phyloP scores from a whole-genome alignment of 2,113 vertebrate species.

The Otus sunia region DNA sequence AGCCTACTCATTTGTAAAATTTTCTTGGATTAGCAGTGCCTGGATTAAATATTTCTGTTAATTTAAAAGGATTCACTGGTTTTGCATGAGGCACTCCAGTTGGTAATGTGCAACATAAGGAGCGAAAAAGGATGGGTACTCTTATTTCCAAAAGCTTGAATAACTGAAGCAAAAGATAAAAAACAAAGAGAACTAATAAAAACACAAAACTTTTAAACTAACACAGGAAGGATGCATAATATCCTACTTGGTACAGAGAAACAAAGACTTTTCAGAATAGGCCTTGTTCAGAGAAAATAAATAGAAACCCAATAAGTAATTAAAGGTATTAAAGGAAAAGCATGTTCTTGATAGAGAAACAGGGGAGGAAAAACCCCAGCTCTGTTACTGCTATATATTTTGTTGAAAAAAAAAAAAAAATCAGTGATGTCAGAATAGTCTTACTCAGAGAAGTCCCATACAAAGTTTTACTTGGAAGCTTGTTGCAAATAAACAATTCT shows the following conservation, averaged over 20 bases:
- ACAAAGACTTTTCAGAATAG: not conserved
- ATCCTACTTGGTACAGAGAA: not conserved
- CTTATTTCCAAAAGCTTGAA: not conserved
- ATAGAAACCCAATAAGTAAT: not conserved
- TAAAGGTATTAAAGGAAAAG: not conserved
- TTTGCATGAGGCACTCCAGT: not conserved
- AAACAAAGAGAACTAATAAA: not conserved
- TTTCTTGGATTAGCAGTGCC: not conserved
- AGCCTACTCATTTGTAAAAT: not conserved
- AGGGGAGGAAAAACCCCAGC: not conserved
- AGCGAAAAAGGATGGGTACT: not conserved
- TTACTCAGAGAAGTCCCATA: not conserved
- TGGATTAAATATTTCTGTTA: not conserved
- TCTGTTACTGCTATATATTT: not conserved
- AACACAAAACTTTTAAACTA: not conserved
- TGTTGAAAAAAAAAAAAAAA: not conserved
- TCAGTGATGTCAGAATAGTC: not conserved
- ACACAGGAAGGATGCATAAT: not conserved
- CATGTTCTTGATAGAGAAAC: not conserved
- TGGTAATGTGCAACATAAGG: not conserved
- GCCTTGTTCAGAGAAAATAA: not conserved
- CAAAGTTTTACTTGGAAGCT: not conserved
- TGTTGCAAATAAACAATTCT: not conserved
- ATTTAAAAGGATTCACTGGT: not conserved
- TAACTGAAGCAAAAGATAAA: not conserved